Conservation (phyloP, 2,113 vertebrate species). For the Falcunculus frontatus region DNA sequence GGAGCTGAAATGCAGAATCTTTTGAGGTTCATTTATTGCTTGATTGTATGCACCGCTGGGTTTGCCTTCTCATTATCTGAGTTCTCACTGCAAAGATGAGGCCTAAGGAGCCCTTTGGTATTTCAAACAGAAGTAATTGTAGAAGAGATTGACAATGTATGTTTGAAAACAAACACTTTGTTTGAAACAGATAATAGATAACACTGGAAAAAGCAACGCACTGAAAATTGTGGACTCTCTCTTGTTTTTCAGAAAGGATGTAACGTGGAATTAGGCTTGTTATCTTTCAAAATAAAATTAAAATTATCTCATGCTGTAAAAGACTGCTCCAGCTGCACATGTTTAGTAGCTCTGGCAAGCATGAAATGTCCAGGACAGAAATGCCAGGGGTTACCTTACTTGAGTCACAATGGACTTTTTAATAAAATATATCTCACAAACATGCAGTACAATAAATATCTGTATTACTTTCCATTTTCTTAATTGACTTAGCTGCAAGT, state of each 20-base stretch:
- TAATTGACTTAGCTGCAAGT: background rate
- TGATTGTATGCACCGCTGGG: background rate
- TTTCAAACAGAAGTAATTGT: constrained; percentile 46
- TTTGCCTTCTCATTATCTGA: constrained; percentile 43
- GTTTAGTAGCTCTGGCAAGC: background rate
- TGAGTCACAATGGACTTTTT: background rate
- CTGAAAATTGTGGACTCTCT: background rate
- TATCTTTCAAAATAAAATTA: background rate
- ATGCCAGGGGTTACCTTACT: background rate
- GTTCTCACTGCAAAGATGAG: constrained; percentile 22
- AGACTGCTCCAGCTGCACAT: background rate
- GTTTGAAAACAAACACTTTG: constrained; percentile 8
- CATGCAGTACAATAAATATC: background rate
- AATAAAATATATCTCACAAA: background rate
- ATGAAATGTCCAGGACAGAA: background rate
- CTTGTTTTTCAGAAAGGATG: background rate
- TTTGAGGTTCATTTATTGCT: constrained; percentile 58
- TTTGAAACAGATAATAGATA: constrained; percentile 14
- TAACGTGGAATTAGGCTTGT: background rate
- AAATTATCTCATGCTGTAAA: background rate
- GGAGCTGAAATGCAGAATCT: constrained; percentile 21
- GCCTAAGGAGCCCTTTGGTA: constrained; percentile 41
- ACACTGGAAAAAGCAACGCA: background rate
- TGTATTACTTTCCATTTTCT: background rate
- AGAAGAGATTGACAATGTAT: background rate